Conservation (phyloP, 2,888 invertebrate genomes). For the Alentia gelatinosa region DNA sequence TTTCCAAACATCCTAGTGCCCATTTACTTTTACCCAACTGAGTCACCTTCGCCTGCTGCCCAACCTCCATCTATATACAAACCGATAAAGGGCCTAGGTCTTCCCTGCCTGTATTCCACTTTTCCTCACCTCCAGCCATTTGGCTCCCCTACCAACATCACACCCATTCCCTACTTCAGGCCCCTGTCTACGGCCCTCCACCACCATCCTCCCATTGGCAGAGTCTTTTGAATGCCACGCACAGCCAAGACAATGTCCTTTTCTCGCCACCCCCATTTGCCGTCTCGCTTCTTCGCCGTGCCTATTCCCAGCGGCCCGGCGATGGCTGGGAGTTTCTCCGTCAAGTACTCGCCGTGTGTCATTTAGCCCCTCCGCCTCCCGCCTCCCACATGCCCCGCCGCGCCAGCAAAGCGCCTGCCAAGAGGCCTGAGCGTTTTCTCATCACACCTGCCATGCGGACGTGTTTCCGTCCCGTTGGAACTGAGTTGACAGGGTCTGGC, state of each 20-base stretch:
- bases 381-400: background rate
- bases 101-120: too few species aligned
- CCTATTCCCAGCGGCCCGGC: background rate
- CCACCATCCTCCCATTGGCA: too few species aligned
- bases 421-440: background rate
- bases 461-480: too few species aligned
- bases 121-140: too few species aligned
- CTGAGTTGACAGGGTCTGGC: too few species aligned
- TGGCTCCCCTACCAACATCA: too few species aligned
- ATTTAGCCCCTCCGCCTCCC: background rate
- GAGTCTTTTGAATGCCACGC: slow-evolving; percentile 4
- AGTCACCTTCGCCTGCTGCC: too few species aligned
- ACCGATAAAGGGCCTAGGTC: too few species aligned
- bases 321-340: background rate
- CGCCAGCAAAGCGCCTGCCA: background rate
- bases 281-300: background rate
- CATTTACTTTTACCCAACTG: too few species aligned
- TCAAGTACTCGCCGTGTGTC: background rate
- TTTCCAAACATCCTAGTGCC: too few species aligned
- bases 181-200: background rate
- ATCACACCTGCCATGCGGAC: background rate
- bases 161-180: too few species aligned
- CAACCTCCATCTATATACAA: too few species aligned
- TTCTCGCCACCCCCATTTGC: background rate
- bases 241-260: background rate